Conservation (phyloP, 2,113 vertebrate species). For the Pyxicephalus adspersus region DNA sequence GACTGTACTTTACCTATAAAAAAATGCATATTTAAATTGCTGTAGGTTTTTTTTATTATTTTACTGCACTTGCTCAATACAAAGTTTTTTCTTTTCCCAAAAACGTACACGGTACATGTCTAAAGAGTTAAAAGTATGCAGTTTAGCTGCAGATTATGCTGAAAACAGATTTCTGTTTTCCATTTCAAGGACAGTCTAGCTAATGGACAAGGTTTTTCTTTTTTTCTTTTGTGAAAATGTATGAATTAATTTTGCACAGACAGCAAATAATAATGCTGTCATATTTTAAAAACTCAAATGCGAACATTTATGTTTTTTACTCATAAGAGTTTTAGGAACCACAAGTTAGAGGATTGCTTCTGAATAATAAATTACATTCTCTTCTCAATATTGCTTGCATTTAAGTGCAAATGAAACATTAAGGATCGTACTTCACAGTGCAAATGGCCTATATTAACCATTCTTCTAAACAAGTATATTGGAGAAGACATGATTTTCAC, state of each 20-base stretch:
- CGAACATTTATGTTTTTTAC: constrained; percentile 62
- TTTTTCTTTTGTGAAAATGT: constrained; percentile 3
- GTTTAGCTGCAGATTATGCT: constrained; percentile 26
- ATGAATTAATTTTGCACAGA: constrained; percentile 49
- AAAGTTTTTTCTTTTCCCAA: too few species aligned
- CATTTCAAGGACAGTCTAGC: constrained; percentile 43
- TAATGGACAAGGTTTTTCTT: constrained; percentile 35
- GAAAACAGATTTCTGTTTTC: constrained; percentile 38
- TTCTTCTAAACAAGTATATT: background rate
- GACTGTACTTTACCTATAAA: too few species aligned
- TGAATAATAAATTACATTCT: constrained; percentile 63
- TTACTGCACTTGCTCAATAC: too few species aligned
- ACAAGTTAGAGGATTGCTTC: constrained; percentile 60
- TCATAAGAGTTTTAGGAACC: constrained; percentile 61
- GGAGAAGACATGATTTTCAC: background rate
- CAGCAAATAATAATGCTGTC: constrained; percentile 43
- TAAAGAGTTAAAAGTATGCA: constrained; percentile 19
- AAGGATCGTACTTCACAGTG: constrained; percentile 66
- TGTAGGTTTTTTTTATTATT: too few species aligned
- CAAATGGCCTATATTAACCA: constrained; percentile 33
- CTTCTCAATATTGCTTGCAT: constrained; percentile 57
- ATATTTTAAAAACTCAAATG: constrained; percentile 39
- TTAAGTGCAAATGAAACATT: constrained; percentile 64
- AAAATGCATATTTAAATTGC: too few species aligned
- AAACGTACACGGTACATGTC: too few species aligned